These are phyloP conservation scores for Dicyrtoma fusca DNA, from an alignment of 2,888 invertebrate genomes.

Conservation along the genomic window DNA sequence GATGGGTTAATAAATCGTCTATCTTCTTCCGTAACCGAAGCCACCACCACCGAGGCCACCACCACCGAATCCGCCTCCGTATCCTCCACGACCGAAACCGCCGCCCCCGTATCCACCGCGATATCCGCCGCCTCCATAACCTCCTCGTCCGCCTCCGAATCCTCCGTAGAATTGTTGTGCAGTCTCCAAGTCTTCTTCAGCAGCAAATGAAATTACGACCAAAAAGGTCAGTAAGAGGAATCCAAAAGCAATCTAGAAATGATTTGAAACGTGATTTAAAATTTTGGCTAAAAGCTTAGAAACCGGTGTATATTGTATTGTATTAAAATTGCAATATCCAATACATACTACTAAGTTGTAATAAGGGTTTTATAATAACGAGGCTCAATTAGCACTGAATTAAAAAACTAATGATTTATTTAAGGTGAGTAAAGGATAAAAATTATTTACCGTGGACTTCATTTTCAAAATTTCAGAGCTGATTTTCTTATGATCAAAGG, in stretches of 20 bases:
- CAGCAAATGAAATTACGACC: background rate
- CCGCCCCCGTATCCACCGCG: background rate
- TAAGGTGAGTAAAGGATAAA: too few relatives aligned
- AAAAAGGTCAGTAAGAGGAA: background rate
- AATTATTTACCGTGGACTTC: too few relatives aligned
- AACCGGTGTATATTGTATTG: too few relatives aligned
- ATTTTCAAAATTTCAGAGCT: too few relatives aligned
- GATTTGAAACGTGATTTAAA: background rate
- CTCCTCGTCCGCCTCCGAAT: constrained; percentile 14
- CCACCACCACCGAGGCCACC: background rate
- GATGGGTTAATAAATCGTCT: too few relatives aligned
- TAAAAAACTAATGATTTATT: too few relatives aligned
- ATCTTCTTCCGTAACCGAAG: constrained; percentile 9
- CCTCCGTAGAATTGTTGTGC: constrained; percentile 16
- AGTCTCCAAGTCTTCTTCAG: background rate
- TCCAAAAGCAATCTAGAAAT: background rate
- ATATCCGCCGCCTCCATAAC: background rate
- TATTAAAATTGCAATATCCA: too few relatives aligned
- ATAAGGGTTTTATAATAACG: too few relatives aligned
- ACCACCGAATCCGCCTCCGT: constrained; percentile 4
- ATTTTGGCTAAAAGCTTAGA: too few relatives aligned
- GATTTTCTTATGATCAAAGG: too few relatives aligned
- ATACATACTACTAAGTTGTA: too few relatives aligned
- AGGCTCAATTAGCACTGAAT: too few relatives aligned
- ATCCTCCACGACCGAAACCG: constrained; percentile 5